phyloP scores from a whole-genome alignment of 2,888 invertebrate species.

The Autographa pulchrina region DNA sequence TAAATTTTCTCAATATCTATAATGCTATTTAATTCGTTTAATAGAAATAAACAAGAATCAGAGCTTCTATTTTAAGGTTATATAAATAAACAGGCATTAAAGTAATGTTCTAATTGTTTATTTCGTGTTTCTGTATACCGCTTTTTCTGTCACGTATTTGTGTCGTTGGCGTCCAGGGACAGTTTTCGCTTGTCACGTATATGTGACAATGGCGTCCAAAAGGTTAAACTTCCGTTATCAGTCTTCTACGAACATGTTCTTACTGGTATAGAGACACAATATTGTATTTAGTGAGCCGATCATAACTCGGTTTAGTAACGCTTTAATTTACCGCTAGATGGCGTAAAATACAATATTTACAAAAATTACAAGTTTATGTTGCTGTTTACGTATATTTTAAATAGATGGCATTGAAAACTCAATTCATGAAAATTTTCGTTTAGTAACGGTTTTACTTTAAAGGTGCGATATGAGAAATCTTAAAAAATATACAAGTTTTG shows the following conservation, averaged over 20 bases:
- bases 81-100: constrained; percentile 19
- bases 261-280: constrained; percentile 37
- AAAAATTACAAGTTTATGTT: constrained; percentile 14
- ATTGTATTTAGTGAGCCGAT: constrained; percentile 27
- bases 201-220: constrained; percentile 7
- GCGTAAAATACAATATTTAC: constrained; percentile 2
- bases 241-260: constrained; percentile 20
- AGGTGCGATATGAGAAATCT: too few species aligned
- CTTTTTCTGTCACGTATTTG: too few species aligned
- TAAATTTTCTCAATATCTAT: constrained; percentile 16
- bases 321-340: constrained; percentile 23
- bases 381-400: constrained; percentile 20
- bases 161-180: too few species aligned
- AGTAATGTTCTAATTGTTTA: too few species aligned
- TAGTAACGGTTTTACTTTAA: constrained; percentile 20
- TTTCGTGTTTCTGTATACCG: too few species aligned
- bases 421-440: constrained; percentile 22
- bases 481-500: too few species aligned
- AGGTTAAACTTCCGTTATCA: constrained; percentile 25
- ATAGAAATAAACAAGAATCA: constrained; percentile 13
- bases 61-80: constrained; percentile 15
- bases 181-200: too few species aligned
- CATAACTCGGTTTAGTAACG: constrained; percentile 25
- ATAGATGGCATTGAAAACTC: constrained; percentile 22
- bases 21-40: constrained; percentile 14